Conservation (phyloP, 2,888 invertebrate species). For the Hyposoter didymator region DNA sequence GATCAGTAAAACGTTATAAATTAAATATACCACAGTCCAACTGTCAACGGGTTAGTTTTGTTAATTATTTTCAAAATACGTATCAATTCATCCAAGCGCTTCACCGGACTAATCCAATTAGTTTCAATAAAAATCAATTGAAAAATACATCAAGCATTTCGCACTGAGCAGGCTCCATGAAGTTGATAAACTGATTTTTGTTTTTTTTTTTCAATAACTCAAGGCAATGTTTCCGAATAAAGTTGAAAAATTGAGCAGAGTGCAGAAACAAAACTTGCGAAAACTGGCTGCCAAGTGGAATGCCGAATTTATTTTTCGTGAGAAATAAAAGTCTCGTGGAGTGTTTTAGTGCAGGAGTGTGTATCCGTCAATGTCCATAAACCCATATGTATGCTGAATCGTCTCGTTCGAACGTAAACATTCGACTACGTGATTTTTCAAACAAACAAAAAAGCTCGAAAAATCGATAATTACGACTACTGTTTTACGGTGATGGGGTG, state of each 20-base stretch:
- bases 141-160: constrained; percentile 18
- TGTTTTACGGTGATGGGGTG: constrained; percentile 10
- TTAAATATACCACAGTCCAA: constrained; percentile 53
- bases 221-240: background rate
- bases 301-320: background rate
- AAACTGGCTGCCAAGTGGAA: background rate
- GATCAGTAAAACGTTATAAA: background rate
- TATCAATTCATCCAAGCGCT: constrained; percentile 55
- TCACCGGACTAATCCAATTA: constrained; percentile 51
- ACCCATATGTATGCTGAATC: constrained; percentile 28
- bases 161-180: background rate
- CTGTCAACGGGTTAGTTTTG: constrained; percentile 62
- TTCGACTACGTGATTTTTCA: constrained; percentile 38
- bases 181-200: background rate
- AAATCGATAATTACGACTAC: constrained; percentile 31
- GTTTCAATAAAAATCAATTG: constrained; percentile 20
- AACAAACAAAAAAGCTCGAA: background rate
- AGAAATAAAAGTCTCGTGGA: constrained; percentile 9
- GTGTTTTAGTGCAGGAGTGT: constrained; percentile 21
- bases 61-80: constrained; percentile 35
- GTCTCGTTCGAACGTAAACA: constrained; percentile 35
- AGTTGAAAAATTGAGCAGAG: background rate
- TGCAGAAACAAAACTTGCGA: background rate
- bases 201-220: background rate
- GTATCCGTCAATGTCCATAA: constrained; percentile 54